Evolutionary conservation across 1,140 invertebrate genomes (phyloP).

Genomic region (Drosophila subpulchrella): DNA sequence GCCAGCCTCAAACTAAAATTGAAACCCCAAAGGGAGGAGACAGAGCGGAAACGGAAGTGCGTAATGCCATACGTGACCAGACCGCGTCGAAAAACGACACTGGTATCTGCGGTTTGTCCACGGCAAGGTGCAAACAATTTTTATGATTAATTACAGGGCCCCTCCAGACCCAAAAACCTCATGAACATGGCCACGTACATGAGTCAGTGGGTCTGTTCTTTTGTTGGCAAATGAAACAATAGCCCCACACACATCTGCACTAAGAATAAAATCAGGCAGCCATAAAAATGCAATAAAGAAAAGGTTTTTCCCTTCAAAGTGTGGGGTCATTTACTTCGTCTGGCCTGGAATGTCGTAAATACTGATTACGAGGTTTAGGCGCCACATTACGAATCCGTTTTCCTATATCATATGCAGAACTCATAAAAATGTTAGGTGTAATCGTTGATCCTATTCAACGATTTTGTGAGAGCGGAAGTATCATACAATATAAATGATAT

Average conservation of each 20-base stretch:
- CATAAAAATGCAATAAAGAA: constrained; percentile 79
- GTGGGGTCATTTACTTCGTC: constrained; percentile 26
- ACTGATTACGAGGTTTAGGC: constrained; percentile 25
- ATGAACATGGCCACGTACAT: constrained; percentile 20
- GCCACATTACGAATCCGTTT: constrained; percentile 21
- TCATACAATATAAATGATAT: background rate
- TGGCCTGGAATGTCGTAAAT: constrained; percentile 18
- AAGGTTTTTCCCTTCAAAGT: constrained; percentile 33
- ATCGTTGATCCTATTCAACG: background rate
- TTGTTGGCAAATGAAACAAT: constrained; percentile 67
- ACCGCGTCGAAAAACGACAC: constrained; percentile 13
- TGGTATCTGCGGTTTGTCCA: constrained; percentile 27
- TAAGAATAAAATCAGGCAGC: constrained; percentile 71
- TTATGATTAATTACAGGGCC: constrained; percentile 77
- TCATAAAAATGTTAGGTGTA: constrained; percentile 5
- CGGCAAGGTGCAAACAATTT: constrained; percentile 72
- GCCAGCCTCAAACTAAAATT: background rate
- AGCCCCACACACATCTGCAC: constrained; percentile 43
- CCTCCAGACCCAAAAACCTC: constrained; percentile 21
- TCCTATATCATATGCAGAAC: constrained; percentile 5
- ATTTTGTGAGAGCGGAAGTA: background rate
- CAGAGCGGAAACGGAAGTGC: constrained; percentile 73
- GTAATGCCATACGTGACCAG: constrained; percentile 75
- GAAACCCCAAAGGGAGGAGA: constrained; percentile 10
- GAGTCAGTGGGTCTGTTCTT: constrained; percentile 36